A percentile compares a stretch with the other conserved stretches of the same genome.
phyloP scores from a whole-genome alignment of 2,888 invertebrate species.

The Tiliacea citrago region DNA sequence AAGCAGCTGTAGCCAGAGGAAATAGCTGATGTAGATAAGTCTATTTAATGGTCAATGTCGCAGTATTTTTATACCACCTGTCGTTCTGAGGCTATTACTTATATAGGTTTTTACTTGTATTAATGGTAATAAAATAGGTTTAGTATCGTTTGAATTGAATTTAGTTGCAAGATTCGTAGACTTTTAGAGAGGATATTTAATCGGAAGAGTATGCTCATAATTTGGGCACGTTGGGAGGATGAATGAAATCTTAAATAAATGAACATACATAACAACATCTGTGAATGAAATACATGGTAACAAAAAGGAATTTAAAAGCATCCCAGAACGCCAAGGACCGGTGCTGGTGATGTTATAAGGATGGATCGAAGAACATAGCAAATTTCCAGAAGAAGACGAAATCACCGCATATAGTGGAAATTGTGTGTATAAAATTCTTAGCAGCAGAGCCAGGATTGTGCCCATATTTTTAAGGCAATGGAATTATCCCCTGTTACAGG shows the following conservation, averaged over 20 bases:
- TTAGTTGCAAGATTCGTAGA: not conserved
- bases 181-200: too few species aligned
- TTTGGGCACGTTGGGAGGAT: not conserved
- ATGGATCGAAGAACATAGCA: not conserved
- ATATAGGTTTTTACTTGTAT: slow-evolving; percentile 13
- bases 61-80: slow-evolving; percentile 65
- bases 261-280: not conserved
- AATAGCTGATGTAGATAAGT: slow-evolving; percentile 61
- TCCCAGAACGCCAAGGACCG: not conserved
- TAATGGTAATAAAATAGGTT: not conserved
- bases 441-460: not conserved
- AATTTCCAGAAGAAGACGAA: not conserved
- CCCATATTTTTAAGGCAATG: not conserved
- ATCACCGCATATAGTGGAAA: not conserved
- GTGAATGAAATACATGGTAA: not conserved
- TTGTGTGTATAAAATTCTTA: not conserved
- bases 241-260: not conserved
- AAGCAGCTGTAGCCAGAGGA: slow-evolving; percentile 59
- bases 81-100: not conserved
- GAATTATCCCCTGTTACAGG: not conserved
- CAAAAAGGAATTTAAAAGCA: not conserved
- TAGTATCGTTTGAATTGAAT: not conserved
- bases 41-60: slow-evolving; percentile 52
- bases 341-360: not conserved
- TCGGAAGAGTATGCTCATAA: too few species aligned